Conservation (phyloP, 35 echinoderm and acorn worm genomes). For the Acanthaster planci region DNA sequence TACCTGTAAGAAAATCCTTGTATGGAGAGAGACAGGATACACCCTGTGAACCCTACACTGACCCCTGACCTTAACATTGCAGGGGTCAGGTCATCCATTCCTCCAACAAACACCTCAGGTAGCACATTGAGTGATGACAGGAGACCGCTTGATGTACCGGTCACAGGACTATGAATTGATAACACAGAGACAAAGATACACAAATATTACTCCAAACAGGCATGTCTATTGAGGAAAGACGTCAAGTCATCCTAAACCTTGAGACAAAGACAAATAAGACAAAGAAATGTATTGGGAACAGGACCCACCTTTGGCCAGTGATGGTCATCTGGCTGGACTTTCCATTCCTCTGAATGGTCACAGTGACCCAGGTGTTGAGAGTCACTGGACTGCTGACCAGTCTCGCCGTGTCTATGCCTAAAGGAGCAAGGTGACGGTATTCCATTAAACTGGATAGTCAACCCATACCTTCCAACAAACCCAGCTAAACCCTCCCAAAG, state of each 20-base stretch:
- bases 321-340: constrained; percentile 65
- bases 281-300: neutral
- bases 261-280: too few relatives aligned
- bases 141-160: constrained; percentile 48
- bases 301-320: constrained; percentile 81
- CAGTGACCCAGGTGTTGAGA: constrained; percentile 67
- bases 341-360: constrained; percentile 55
- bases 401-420: constrained; percentile 46
- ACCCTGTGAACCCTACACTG: constrained; percentile 67
- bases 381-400: constrained; percentile 60
- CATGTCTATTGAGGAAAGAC: neutral
- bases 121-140: constrained; percentile 74
- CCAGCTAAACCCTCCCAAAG: too few relatives aligned
- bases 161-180: constrained; percentile 44
- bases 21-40: constrained; percentile 58
- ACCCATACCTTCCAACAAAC: too few relatives aligned
- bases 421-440: neutral
- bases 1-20: constrained; percentile 72
- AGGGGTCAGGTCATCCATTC: constrained; percentile 63
- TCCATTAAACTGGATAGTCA: too few relatives aligned
- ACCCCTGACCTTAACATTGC: constrained; percentile 35
- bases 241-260: neutral
- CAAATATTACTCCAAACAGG: too few relatives aligned
- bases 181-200: neutral
- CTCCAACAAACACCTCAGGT: constrained; percentile 71